A percentile compares a stretch with the other conserved stretches of the same genome.
Evolutionary conservation across 2,797 vertebrate genomes (phyloP).

Genomic region (Amblyraja radiata): DNA sequence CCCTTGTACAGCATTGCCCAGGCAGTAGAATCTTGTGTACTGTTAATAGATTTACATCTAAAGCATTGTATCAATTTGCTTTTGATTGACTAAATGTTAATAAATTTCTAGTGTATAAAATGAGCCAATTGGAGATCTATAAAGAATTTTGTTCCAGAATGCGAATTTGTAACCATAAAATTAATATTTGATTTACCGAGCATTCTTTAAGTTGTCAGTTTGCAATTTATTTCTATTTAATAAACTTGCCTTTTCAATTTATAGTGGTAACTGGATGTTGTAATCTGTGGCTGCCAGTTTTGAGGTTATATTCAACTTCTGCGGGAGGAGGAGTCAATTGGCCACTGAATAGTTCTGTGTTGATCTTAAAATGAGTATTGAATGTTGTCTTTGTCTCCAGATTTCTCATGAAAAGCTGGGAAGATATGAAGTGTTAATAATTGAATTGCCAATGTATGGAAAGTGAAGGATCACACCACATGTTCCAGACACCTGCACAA

Average conservation of each 20-base stretch:
- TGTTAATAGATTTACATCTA: conserved; percentile 17
- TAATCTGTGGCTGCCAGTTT: background rate
- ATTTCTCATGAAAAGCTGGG: background rate
- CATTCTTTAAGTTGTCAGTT: conserved; percentile 7
- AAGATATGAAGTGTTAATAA: background rate
- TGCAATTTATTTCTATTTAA: conserved; percentile 27
- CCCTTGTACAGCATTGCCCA: conserved; percentile 4
- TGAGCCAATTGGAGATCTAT: background rate
- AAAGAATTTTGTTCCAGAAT: conserved; percentile 32
- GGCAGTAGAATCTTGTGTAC: conserved; percentile 10
- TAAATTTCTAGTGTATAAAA: conserved; percentile 34
- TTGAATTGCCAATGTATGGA: background rate
- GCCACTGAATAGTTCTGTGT: background rate
- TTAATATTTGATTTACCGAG: conserved; percentile 9
- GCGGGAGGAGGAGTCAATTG: too few species aligned
- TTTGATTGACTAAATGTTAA: conserved; percentile 34
- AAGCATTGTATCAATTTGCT: conserved; percentile 29
- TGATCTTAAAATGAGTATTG: background rate
- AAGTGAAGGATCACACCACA: background rate
- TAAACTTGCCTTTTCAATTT: background rate
- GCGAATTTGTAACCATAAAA: conserved; percentile 20
- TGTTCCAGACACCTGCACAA: background rate
- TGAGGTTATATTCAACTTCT: background rate
- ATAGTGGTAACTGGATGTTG: background rate
- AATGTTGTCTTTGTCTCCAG: background rate